Conservation (phyloP, 2,797 vertebrate species). For the Malurus splendens region DNA sequence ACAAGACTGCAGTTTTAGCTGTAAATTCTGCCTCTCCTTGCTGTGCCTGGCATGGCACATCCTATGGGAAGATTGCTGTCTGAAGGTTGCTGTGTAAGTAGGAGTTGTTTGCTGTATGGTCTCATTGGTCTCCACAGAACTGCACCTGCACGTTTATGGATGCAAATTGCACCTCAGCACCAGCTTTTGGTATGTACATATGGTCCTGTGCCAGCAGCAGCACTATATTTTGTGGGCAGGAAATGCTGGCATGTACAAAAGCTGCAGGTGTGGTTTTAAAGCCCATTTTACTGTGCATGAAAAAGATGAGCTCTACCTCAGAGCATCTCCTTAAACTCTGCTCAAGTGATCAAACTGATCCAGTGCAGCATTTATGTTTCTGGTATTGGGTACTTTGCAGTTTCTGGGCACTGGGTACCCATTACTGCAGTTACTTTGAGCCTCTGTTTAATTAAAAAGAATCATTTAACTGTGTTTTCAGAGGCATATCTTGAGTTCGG, state of each 20-base stretch:
- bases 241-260: conserved; percentile 1
- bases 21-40: background rate
- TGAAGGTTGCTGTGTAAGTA: background rate
- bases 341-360: rapidly evolving
- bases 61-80: background rate
- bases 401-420: background rate
- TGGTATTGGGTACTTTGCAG: background rate
- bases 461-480: background rate
- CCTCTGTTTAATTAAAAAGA: conserved; percentile 14
- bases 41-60: background rate
- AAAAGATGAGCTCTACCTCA: rapidly evolving
- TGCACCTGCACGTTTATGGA: background rate
- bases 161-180: background rate
- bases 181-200: background rate
- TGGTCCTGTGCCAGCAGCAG: background rate
- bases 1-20: background rate
- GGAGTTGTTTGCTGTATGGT: background rate
- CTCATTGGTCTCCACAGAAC: background rate
- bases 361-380: background rate
- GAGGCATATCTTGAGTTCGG: background rate
- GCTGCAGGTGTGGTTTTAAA: conserved; percentile 16
- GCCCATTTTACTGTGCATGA: background rate
- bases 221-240: background rate
- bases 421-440: background rate
- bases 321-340: background rate